Conservation (phyloP, 2,797 vertebrate genomes). For the Pseudomugil gertrudae region DNA sequence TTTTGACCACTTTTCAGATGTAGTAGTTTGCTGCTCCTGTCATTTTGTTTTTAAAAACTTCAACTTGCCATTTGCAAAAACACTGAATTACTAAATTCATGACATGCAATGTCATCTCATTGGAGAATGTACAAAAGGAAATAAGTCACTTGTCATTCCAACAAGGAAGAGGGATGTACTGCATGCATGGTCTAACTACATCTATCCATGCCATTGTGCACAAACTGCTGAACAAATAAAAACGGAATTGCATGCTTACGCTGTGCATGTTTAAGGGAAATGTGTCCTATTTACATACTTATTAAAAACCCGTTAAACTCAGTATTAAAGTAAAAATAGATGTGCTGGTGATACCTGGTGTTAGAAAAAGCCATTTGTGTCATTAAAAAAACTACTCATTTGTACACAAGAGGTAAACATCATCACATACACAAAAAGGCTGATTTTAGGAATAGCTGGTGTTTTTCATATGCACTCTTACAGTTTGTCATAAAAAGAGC, state of each 20-base stretch:
- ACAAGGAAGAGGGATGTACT: conserved; percentile 56
- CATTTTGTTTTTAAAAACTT: conserved; percentile 31
- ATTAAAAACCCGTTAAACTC: conserved; percentile 62
- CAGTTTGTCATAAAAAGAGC: conserved; percentile 55
- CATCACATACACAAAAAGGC: conserved; percentile 41
- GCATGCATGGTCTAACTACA: conserved; percentile 61
- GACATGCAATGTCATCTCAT: conserved; percentile 65
- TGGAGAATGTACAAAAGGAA: conserved; percentile 69
- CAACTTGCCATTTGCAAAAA: conserved; percentile 48
- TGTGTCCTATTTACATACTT: conserved; percentile 41
- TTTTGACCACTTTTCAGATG: conserved; percentile 51
- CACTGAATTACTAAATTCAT: conserved; percentile 65
- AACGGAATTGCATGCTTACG: conserved; percentile 51
- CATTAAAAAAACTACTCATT: conserved; percentile 42
- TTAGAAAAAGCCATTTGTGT: conserved; percentile 58
- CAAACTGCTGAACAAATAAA: conserved; percentile 43
- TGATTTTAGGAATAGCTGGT: conserved; percentile 67
- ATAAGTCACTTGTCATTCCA: conserved; percentile 57
- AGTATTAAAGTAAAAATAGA: conserved; percentile 34
- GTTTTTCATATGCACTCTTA: conserved; percentile 69
- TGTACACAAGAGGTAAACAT: conserved; percentile 18
- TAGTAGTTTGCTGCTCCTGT: conserved; percentile 67
- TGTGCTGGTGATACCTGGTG: conserved; percentile 58
- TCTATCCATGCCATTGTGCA: conserved; percentile 45
- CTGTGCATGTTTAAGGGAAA: conserved; percentile 43